These are phyloP conservation scores for Meta bourneti DNA, from an alignment of 2,888 invertebrate genomes.

Conservation along the genomic window DNA sequence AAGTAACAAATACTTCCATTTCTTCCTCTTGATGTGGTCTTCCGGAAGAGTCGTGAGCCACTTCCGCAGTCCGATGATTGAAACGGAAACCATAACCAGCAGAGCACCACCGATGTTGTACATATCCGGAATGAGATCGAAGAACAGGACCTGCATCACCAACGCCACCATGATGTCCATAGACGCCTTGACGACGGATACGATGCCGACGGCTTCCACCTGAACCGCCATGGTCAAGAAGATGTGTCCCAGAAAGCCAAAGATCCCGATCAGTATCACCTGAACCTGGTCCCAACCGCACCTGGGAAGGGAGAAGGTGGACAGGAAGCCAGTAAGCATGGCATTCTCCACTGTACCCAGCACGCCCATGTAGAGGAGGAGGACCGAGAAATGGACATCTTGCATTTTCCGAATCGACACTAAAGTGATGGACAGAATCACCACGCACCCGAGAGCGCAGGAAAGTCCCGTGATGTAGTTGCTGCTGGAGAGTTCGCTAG, in stretches of 20 bases:
- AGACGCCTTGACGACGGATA: conserved; percentile 90
- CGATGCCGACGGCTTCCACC: conserved; percentile 95
- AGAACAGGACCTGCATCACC: conserved; percentile 92
- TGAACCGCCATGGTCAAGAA: conserved; percentile 91
- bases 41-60: conserved; percentile 91
- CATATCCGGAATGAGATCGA: conserved; percentile 90
- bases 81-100: conserved; percentile 91
- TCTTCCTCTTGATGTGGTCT: conserved; percentile 26
- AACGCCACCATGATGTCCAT: conserved; percentile 95
- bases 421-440: conserved; percentile 90
- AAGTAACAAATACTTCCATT: conserved; percentile 91
- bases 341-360: conserved; percentile 85
- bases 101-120: conserved; percentile 91
- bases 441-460: conserved; percentile 83
- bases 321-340: conserved; percentile 86
- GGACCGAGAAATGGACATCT: conserved; percentile 92
- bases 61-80: conserved; percentile 90
- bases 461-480: conserved; percentile 87
- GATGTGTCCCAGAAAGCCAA: conserved; percentile 77
- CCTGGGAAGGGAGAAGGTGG: conserved; percentile 86
- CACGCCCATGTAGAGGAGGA: conserved; percentile 93
- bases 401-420: conserved; percentile 91
- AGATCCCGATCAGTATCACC: conserved; percentile 83
- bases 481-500: neutral
- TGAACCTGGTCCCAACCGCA: conserved; percentile 86